A percentile compares a stretch with the other conserved stretches of the same genome.
Conservation (phyloP, 2,113 vertebrate genomes). For the Pelvicachromis taeniatus region DNA sequence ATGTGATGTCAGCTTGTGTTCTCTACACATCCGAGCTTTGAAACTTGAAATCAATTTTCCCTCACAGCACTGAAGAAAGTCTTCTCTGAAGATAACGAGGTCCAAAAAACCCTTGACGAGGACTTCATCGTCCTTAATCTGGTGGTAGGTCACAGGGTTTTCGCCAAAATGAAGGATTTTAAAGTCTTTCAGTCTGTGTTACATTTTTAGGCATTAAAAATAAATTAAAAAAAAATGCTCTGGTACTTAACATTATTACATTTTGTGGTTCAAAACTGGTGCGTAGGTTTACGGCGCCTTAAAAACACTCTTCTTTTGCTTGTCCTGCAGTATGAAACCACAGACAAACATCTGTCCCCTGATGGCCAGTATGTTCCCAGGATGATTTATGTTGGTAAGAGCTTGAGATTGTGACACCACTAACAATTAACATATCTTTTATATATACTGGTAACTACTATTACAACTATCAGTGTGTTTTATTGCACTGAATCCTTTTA, state of each 20-base stretch:
- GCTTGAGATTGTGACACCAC: background rate
- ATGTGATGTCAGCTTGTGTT: background rate
- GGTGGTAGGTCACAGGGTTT: constrained; percentile 74
- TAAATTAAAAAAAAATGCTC: no score
- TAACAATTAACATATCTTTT: background rate
- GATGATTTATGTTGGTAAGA: constrained; percentile 92
- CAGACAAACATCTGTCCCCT: constrained; percentile 90
- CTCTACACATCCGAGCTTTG: background rate
- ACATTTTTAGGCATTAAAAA: background rate
- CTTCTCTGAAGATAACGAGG: constrained; percentile 79
- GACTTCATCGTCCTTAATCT: constrained; percentile 90
- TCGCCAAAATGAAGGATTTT: background rate
- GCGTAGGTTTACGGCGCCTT: rapidly evolving
- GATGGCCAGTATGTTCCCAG: constrained; percentile 95
- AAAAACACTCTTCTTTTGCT: background rate
- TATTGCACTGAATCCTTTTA: background rate
- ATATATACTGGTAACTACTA: background rate
- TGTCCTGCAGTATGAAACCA: constrained; percentile 87
- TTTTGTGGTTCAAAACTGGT: background rate
- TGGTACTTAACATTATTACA: background rate
- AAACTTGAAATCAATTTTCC: background rate
- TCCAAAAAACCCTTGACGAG: constrained; percentile 85
- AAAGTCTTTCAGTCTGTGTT: background rate
- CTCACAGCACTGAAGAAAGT: constrained; percentile 84
- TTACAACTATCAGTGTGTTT: background rate